phyloP scores from a whole-genome alignment of 2,888 invertebrate genomes.

The Caradrina kadenii region DNA sequence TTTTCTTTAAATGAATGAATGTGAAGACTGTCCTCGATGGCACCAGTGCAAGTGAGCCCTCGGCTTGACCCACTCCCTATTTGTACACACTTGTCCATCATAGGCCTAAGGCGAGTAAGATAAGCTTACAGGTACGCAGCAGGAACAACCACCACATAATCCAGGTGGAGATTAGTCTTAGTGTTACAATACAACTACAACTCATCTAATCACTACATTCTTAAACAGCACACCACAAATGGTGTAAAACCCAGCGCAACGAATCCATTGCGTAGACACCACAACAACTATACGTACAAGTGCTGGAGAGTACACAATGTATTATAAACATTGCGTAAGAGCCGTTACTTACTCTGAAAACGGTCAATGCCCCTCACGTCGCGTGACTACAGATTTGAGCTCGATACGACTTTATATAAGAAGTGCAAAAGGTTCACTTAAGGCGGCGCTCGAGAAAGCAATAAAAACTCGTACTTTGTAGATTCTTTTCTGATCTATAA shows the following conservation, averaged over 20 bases:
- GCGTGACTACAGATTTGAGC: constrained; percentile 43
- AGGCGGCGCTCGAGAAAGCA: too few species aligned
- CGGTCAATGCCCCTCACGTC: constrained; percentile 46
- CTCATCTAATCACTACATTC: constrained; percentile 4
- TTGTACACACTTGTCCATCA: not conserved
- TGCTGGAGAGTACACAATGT: constrained; percentile 30
- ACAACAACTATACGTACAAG: constrained; percentile 10
- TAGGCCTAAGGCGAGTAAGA: not conserved
- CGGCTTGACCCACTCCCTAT: too few species aligned
- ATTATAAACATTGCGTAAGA: constrained; percentile 28
- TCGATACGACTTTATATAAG: not conserved
- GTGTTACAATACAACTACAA: not conserved
- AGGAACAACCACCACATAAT: constrained; percentile 8
- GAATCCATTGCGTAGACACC: constrained; percentile 14
- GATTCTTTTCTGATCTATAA: not conserved
- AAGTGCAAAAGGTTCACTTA: constrained; percentile 26
- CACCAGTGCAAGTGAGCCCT: too few species aligned
- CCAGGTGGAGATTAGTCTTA: constrained; percentile 5
- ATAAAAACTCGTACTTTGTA: not conserved
- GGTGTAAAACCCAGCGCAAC: not conserved
- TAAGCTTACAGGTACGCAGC: too few species aligned
- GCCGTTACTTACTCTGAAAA: constrained; percentile 34
- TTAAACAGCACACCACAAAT: not conserved
- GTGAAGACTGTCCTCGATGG: not conserved
- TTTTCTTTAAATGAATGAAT: not conserved